Percentiles rank a stretch among this genome's conserved stretches.
phyloP scores from a whole-genome alignment of 1,140 invertebrate genomes.

The Drosophila mauritiana region DNA sequence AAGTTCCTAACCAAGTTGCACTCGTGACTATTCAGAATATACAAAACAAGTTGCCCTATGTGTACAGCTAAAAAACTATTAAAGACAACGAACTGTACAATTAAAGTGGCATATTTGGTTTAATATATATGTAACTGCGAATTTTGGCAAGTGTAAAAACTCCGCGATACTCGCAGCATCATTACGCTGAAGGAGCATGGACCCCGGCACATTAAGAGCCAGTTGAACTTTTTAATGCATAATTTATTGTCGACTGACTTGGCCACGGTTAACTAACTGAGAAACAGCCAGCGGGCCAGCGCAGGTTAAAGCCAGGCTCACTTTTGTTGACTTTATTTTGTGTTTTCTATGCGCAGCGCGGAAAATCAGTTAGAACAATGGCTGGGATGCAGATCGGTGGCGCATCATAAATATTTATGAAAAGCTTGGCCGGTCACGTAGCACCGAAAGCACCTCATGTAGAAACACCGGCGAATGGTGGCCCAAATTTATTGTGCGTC shows the following conservation, averaged over 20 bases:
- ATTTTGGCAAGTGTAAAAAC: neutral
- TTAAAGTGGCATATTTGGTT: too few relatives aligned
- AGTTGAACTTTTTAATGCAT: constrained; percentile 82
- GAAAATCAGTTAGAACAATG: constrained; percentile 52
- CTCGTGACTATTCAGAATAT: neutral
- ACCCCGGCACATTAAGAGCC: constrained; percentile 72
- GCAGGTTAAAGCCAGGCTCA: constrained; percentile 48
- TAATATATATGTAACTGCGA: neutral
- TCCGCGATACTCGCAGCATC: constrained; percentile 8
- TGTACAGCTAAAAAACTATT: neutral
- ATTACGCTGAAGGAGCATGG: constrained; percentile 34
- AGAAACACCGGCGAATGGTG: constrained; percentile 50
- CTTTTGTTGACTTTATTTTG: constrained; percentile 32
- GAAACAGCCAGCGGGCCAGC: constrained; percentile 14
- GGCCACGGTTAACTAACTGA: constrained; percentile 10
- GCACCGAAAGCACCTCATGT: constrained; percentile 31
- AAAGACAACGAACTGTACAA: neutral
- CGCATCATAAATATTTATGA: constrained; percentile 79
- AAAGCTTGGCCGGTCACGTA: constrained; percentile 38
- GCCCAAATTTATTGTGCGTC: constrained; percentile 64
- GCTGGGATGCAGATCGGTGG: constrained; percentile 34
- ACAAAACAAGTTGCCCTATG: too few relatives aligned
- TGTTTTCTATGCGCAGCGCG: constrained; percentile 31
- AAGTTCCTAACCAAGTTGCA: neutral
- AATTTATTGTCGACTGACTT: constrained; percentile 61